Evolutionary conservation across 2,113 vertebrate species (phyloP), one percentile per base, ranked within the genome.

Genomic region (Limnothrissa miodon): DNA sequence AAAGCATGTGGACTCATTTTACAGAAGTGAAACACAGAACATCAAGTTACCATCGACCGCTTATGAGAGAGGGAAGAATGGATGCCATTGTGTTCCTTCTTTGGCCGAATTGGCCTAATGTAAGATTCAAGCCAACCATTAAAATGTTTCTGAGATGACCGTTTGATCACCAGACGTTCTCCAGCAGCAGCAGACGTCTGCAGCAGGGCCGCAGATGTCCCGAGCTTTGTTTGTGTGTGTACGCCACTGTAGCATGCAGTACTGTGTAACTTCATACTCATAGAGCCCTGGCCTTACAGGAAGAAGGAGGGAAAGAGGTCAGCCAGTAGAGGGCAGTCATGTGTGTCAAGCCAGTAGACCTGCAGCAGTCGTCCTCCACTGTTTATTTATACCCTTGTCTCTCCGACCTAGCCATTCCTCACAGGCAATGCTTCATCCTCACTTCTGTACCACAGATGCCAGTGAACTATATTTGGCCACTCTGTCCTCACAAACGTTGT

Each of bases 201-300:
- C 78, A 46, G 48, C 29, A 36, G 66, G 66, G 13, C 66, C 36
- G 11, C 66, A 74, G 66, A 74, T 74, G 66, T 74, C 66, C 11
- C 10, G 23, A 45, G 17, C 53, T 21, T 74, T 62, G 59, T 36
- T 15, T 3, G 0, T 11, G 29, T 33, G 25, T 10, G 8, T 21
- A n/a, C n/a, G 19, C 66, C 4, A 74, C 79, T 79, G 48, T 5
- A 36, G 81, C 45, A 53, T 83, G 74, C 44, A 84, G 39, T 85
- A 36, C 45, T 70, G 80, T 83, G 89, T 85, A 85, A 90, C 66
- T 79, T 45, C 84, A 87, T 80, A 83, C 78, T 78, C 36, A 8
- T 25, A 83, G 39, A 83, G 36, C 51, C 81, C 81, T 80, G 74
- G 45, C 6, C 25, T 36, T 42, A 80, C 81, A 78, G 90, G 83